Evolutionary conservation across 2,888 invertebrate genomes (phyloP), one percentile per base, ranked within the genome.

Genomic region (Charanyca ferruginea): DNA sequence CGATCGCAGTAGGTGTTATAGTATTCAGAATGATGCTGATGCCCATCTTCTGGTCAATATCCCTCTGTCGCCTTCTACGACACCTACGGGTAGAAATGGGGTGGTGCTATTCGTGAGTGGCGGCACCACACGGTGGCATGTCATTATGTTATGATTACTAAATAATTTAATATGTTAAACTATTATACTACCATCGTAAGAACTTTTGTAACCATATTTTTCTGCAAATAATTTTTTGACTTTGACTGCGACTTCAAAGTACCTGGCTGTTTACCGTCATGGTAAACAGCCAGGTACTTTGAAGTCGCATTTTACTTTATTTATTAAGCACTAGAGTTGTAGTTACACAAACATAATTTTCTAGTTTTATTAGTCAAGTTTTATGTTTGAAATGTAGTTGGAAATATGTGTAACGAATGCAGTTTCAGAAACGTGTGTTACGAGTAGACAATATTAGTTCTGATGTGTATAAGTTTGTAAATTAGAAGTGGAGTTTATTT

Each of bases 241-340:
- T n/a, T n/a, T n/a, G n/a, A n/a, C n/a, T 35, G 3, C 3, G 7
- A 28, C 23, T 66, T 62, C 25, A 62, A 62, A 54, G 41, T 54
- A n/a, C 64, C 52, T 57, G 23, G 18, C 41, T 58, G 18, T 72
- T 55, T 51, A 32, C 44, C 41, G n/a, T n/a, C n/a, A n/a, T n/a
- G 41, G 44, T 32, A 51, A 55, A 72, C 18, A 58, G 41, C 18
- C 23, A 57, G 52, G 64, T n/a, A 54, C 41, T 54, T 62, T 62
- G 25, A 62, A 66, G 23, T 28, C 7, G 3, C 3, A 35, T 38
- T 48, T 0, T 7, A 28, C 35, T 28, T 52, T 49, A 42, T 35
- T 47, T 45, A 47, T 28, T 13, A 49, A n/a, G 5, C n/a, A 35
- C 28, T 18, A 25, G 23, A 18, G 11, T n/a, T n/a, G n/a, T 20